Evolutionary conservation across 1,140 invertebrate genomes (phyloP), one percentile per base, ranked within the genome.

Genomic region (Galleria mellonella): DNA sequence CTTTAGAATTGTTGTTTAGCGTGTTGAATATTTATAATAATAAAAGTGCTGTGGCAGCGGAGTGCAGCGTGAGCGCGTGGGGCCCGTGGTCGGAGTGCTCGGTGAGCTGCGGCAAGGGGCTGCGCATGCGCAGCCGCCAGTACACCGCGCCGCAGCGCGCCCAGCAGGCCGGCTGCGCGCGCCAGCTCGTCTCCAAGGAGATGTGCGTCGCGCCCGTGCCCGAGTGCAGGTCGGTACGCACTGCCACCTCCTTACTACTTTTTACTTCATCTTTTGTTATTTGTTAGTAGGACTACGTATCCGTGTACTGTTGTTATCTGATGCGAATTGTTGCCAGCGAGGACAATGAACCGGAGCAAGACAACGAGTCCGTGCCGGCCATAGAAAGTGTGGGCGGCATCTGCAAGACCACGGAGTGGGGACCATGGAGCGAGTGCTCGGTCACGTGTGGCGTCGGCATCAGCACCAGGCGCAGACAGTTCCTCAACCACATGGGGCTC

Each of bases 51-150:
- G 31, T 51, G 9, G 17, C 43, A 94, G 94, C 92, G 45, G 94
- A 95, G 73, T 97, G 95, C 75, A 89, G 87, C 4, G 92, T 94
- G 5, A 90, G 89, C 1, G 91, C 92, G 15, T 96, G 93, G 83
- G 88, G 89, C 1, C 68, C 88, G 9, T 97, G 94, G 94, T 92
- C 91, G 11, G 77, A 88, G 1, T 97, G 96, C 78, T 96, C 94
- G 0, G 95, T 94, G 31, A 90, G 89, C 9, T 97, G 96, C 76
- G 96, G 96, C 9, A 97, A 97, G 88, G 96, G 96, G 1, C 86
- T 96, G 32, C 89, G 93, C 55, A 95, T 95, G 91, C 89, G 95
- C 51, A 90, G 86, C 13, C 87, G 96, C 43, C 83, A 90, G 47
- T 97, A 95, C 77, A 64, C 90, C 32, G 91, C 94, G 87, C 91